These are phyloP conservation scores for Drosophila ambigua DNA, from an alignment of 1,140 invertebrate species.

Conservation along the genomic window DNA sequence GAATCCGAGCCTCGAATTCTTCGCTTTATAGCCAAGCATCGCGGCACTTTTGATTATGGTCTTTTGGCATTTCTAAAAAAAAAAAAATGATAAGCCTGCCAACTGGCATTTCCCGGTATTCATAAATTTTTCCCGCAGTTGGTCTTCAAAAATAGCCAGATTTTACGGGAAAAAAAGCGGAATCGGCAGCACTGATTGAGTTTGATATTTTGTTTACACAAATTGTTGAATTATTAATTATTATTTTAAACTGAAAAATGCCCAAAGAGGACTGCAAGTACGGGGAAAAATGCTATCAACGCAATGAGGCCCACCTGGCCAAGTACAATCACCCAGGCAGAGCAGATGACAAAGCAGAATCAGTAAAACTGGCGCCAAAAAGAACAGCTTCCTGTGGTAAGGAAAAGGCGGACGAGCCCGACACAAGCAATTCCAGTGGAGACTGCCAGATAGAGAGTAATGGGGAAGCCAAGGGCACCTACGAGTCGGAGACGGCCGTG, in stretches of 20 bases:
- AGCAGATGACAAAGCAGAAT: constrained; percentile 23
- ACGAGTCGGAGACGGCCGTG: constrained; percentile 58
- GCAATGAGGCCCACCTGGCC: constrained; percentile 90
- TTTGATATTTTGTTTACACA: constrained; percentile 17
- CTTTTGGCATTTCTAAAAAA: too few species aligned
- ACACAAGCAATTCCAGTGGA: constrained; percentile 29
- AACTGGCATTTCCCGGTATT: too few species aligned
- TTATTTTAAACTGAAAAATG: constrained; percentile 47
- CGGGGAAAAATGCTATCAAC: constrained; percentile 92
- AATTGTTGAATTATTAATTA: constrained; percentile 16
- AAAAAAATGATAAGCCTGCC: too few species aligned
- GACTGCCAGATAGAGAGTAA: constrained; percentile 13
- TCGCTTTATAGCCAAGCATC: too few species aligned
- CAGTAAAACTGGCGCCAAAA: constrained; percentile 71
- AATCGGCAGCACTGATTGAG: too few species aligned
- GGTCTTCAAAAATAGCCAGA: too few species aligned
- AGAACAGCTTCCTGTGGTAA: constrained; percentile 39
- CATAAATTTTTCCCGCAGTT: too few species aligned
- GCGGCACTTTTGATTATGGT: too few species aligned
- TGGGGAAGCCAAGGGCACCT: constrained; percentile 31
- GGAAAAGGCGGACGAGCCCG: constrained; percentile 18
- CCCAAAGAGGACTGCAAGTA: constrained; percentile 88
- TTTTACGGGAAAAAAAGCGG: too few species aligned
- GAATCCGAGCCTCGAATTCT: too few species aligned
- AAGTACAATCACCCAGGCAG: constrained; percentile 90